These are phyloP conservation scores for Paedocypris sp. DNA, from an alignment of 2,113 vertebrate genomes.

Conservation along the genomic window DNA sequence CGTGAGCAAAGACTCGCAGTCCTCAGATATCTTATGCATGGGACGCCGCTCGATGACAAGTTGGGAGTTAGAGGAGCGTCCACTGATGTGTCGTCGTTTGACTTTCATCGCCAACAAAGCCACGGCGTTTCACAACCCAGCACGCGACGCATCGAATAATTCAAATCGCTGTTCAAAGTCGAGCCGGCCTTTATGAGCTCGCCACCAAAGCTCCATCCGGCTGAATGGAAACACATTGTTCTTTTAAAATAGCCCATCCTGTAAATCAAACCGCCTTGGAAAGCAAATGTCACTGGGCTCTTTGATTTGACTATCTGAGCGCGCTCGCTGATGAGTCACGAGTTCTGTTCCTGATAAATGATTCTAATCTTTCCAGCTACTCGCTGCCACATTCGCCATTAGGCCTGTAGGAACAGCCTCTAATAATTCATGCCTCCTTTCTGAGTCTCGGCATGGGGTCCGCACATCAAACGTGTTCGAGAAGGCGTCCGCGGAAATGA, in stretches of 20 bases:
- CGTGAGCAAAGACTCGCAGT: no score
- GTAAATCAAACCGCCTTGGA: slow-evolving; percentile 14
- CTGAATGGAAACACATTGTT: slow-evolving; percentile 16
- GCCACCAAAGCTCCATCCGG: not conserved
- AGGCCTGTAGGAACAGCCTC: slow-evolving; percentile 19
- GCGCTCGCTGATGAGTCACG: not conserved
- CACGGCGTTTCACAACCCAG: not conserved
- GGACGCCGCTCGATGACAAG: not conserved
- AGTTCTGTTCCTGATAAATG: slow-evolving; percentile 31
- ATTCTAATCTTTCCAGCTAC: slow-evolving; percentile 37
- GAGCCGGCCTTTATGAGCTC: slow-evolving; percentile 16
- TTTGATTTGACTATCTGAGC: slow-evolving; percentile 18
- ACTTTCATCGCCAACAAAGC: not conserved
- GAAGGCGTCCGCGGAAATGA: not conserved
- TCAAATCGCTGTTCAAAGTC: slow-evolving; percentile 6
- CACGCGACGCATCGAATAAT: slow-evolving; percentile 10
- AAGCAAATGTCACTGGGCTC: not conserved
- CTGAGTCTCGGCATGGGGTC: not conserved
- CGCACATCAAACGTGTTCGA: no score
- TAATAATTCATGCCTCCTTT: slow-evolving; percentile 22
- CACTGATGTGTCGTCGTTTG: not conserved
- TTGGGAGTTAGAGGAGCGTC: not conserved
- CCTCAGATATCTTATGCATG: not conserved
- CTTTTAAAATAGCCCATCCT: slow-evolving; percentile 2
- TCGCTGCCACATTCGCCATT: slow-evolving; percentile 25